Evolutionary conservation across 2,113 vertebrate species (phyloP).

Genomic region (Himantopus leucocephalus): DNA sequence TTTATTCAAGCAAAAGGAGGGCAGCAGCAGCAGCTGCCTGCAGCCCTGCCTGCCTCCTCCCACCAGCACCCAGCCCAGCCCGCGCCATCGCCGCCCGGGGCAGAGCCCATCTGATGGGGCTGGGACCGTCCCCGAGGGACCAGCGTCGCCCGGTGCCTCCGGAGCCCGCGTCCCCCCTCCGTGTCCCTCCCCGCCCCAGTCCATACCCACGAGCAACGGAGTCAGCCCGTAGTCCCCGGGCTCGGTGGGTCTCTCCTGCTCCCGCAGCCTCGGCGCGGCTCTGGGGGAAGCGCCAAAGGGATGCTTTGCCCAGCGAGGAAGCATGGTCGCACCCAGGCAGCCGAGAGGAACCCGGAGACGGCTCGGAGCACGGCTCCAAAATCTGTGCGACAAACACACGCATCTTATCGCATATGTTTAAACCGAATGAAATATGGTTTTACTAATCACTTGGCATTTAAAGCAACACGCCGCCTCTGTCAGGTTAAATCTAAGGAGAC

Average conservation of each 20-base stretch:
- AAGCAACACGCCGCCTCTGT: not conserved
- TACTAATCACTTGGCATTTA: not conserved
- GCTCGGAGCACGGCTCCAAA: not conserved
- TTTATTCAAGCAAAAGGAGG: slow-evolving; percentile 54
- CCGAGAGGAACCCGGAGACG: not conserved
- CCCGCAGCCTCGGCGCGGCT: not conserved
- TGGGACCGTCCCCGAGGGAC: fast-evolving
- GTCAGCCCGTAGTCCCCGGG: not conserved
- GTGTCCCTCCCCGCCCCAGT: not conserved
- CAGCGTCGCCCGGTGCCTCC: not conserved
- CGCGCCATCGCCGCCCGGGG: not conserved
- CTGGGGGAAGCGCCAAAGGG: not conserved
- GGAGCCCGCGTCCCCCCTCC: fast-evolving
- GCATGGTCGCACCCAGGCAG: not conserved
- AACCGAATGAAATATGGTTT: not conserved
- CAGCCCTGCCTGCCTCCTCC: not conserved
- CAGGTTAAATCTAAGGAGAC: not conserved
- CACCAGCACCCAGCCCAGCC: not conserved
- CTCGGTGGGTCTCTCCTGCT: not conserved
- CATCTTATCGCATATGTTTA: not conserved
- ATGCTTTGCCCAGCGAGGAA: slow-evolving; percentile 9
- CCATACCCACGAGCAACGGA: slow-evolving; percentile 7
- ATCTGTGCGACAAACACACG: slow-evolving; percentile 20
- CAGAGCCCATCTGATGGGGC: not conserved
- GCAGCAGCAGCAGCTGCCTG: slow-evolving; percentile 29